Evolutionary conservation across 1,140 invertebrate genomes (phyloP).

Genomic region (Aporrectodea caliginosa): DNA sequence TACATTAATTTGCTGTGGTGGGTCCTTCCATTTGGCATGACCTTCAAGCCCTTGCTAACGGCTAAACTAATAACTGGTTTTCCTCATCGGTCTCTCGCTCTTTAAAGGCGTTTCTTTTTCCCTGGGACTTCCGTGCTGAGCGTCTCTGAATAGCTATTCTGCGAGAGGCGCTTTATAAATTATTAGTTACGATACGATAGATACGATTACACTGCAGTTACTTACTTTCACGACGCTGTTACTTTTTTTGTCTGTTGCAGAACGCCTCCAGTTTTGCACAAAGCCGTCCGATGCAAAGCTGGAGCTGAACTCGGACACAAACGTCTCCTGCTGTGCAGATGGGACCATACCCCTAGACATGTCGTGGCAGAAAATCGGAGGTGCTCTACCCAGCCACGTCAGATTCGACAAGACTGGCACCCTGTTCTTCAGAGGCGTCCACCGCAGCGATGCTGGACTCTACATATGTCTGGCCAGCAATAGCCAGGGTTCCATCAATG

Average conservation of each 20-base stretch:
- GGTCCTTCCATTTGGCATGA: too few species aligned
- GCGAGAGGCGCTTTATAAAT: too few species aligned
- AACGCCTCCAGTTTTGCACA: slow-evolving; percentile 79
- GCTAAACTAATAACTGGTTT: too few species aligned
- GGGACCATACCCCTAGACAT: slow-evolving; percentile 72
- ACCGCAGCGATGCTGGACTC: slow-evolving; percentile 70
- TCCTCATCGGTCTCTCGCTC: too few species aligned
- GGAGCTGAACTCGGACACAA: slow-evolving; percentile 72
- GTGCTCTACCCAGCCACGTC: slow-evolving; percentile 63
- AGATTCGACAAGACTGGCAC: slow-evolving; percentile 75
- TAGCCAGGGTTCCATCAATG: slow-evolving; percentile 76
- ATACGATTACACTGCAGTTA: too few species aligned
- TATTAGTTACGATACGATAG: too few species aligned
- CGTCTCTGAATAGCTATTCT: too few species aligned
- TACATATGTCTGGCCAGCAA: slow-evolving; percentile 64
- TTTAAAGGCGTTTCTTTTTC: too few species aligned
- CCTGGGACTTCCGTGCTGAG: too few species aligned
- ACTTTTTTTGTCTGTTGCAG: slow-evolving; percentile 56
- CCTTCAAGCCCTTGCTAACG: too few species aligned
- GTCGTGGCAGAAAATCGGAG: slow-evolving; percentile 70
- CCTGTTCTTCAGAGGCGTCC: slow-evolving; percentile 74
- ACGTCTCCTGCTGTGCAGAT: slow-evolving; percentile 83
- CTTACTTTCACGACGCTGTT: too few species aligned
- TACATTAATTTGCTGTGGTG: too few species aligned
- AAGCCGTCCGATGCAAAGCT: slow-evolving; percentile 73